phyloP scores from a whole-genome alignment of 2,888 invertebrate genomes.

The Drosophila leonis region DNA sequence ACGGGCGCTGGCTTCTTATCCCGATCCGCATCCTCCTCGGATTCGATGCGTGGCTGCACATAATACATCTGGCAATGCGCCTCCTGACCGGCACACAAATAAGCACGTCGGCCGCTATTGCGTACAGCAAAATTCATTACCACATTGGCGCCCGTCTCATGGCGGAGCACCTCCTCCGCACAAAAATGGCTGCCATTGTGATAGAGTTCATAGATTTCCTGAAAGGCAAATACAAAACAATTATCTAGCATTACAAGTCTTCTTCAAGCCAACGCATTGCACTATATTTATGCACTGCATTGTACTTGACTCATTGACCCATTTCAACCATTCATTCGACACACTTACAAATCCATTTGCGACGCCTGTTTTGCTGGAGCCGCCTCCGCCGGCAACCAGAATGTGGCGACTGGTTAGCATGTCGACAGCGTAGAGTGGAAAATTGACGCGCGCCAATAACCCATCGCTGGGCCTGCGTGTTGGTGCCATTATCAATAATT shows the following conservation, averaged over 20 bases:
- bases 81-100: slow-evolving; percentile 95
- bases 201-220: slow-evolving; percentile 97
- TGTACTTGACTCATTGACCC: slow-evolving; percentile 1
- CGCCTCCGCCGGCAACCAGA: slow-evolving; percentile 98
- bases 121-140: slow-evolving; percentile 96
- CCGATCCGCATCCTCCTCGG: slow-evolving; percentile 85
- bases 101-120: slow-evolving; percentile 90
- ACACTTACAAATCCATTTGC: slow-evolving; percentile 97
- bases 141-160: slow-evolving; percentile 95
- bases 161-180: slow-evolving; percentile 94
- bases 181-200: slow-evolving; percentile 93
- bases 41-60: slow-evolving; percentile 88
- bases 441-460: slow-evolving; percentile 94
- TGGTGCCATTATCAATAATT: slow-evolving; percentile 86
- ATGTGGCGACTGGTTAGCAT: slow-evolving; percentile 96
- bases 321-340: background rate
- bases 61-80: slow-evolving; percentile 95
- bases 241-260: background rate
- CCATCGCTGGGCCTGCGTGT: slow-evolving; percentile 88
- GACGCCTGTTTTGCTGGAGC: slow-evolving; percentile 98
- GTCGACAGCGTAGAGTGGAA: slow-evolving; percentile 96
- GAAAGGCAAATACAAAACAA: slow-evolving; percentile 66
- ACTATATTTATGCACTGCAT: background rate
- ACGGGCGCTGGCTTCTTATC: slow-evolving; percentile 51
- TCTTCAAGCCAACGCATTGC: too few relatives aligned